These are phyloP conservation scores for Jacana jacana DNA, from an alignment of 2,113 vertebrate species.

Conservation along the genomic window DNA sequence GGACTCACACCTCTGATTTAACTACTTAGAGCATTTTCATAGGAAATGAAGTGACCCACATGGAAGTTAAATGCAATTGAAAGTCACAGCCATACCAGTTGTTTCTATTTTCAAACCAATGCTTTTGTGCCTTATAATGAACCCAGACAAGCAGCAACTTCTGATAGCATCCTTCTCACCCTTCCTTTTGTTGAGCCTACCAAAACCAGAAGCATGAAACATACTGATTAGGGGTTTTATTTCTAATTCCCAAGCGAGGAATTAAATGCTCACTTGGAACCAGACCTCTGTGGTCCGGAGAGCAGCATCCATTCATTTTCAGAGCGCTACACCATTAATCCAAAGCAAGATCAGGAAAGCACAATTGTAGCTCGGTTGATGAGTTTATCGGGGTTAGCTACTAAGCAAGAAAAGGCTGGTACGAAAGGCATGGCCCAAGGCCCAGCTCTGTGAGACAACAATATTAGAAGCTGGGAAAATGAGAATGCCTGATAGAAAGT, in stretches of 20 bases:
- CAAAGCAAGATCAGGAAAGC: background rate
- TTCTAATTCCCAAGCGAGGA: background rate
- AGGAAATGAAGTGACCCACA: background rate
- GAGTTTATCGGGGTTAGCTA: conserved; percentile 17
- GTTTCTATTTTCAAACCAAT: conserved; percentile 42
- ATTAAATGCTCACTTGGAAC: conserved; percentile 11
- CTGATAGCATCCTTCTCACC: background rate
- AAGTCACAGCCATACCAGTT: background rate
- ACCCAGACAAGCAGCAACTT: background rate
- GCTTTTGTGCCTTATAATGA: conserved; percentile 1
- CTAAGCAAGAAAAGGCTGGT: background rate
- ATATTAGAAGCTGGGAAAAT: conserved; percentile 26
- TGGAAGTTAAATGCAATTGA: background rate
- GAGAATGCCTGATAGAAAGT: conserved; percentile 3
- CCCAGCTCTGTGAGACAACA: conserved; percentile 17
- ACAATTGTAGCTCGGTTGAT: conserved; percentile 2
- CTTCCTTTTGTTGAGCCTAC: background rate
- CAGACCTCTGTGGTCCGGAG: background rate
- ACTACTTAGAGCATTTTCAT: background rate
- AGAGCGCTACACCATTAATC: background rate
- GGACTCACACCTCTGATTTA: background rate
- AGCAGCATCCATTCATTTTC: background rate
- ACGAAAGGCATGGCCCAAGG: conserved; percentile 27
- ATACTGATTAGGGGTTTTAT: background rate
- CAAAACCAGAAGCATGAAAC: background rate